Conservation (phyloP, 2,797 vertebrate genomes). For the Numenius phaeopus region DNA sequence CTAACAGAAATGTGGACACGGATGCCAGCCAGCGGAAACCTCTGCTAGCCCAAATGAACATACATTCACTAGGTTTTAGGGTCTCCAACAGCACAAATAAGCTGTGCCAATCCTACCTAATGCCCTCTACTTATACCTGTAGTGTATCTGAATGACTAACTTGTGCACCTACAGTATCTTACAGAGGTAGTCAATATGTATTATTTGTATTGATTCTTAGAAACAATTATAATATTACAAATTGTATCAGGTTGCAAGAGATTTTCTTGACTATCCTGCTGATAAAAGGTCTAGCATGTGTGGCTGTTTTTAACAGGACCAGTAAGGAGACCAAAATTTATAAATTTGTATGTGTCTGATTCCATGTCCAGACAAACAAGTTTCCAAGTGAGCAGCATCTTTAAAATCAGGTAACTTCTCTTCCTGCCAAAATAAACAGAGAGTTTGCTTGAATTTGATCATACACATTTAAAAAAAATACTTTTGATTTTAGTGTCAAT, state of each 20-base stretch:
- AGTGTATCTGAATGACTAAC: not conserved
- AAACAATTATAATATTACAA: not conserved
- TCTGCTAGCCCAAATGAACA: not conserved
- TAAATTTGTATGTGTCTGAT: not conserved
- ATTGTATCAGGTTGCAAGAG: not conserved
- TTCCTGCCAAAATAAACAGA: not conserved
- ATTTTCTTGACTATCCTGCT: not conserved
- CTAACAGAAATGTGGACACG: not conserved
- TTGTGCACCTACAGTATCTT: not conserved
- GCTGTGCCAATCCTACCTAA: not conserved
- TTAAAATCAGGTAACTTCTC: not conserved
- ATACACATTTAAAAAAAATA: not conserved
- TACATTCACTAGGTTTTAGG: not conserved
- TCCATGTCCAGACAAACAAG: not conserved
- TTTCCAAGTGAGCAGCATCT: not conserved
- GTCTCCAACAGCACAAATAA: not conserved
- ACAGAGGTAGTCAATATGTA: not conserved
- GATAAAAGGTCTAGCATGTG: not conserved
- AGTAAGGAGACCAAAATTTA: not conserved
- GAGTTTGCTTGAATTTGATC: not conserved
- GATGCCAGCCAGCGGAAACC: not conserved
- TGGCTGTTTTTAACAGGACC: not conserved
- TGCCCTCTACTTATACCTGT: not conserved
- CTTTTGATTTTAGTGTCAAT: not conserved
- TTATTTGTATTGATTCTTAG: not conserved